Percentiles rank a stretch among this genome's conserved stretches.
Conservation (phyloP, 2,888 invertebrate species). For the Drosophila nr. fundita region DNA sequence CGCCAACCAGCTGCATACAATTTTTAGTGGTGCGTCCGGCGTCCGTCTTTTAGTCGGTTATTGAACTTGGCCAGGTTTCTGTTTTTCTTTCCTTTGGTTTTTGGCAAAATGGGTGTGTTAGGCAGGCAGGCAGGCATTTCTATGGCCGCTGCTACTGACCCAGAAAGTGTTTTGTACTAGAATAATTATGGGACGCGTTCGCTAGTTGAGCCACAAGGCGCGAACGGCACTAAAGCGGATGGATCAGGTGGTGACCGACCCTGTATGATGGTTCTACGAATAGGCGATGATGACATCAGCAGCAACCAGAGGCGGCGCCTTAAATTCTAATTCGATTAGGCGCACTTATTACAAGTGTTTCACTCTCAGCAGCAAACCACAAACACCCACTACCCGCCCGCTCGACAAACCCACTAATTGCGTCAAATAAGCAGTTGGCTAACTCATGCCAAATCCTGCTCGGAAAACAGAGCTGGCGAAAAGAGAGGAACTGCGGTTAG, state of each 20-base stretch:
- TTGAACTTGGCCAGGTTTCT: slow-evolving; percentile 55
- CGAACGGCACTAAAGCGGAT: neutral
- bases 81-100: neutral
- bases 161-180: slow-evolving; percentile 67
- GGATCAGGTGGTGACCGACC: slow-evolving; percentile 31
- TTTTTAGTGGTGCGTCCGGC: slow-evolving; percentile 10
- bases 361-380: neutral
- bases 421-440: slow-evolving; percentile 33
- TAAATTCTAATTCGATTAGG: slow-evolving; percentile 71
- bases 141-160: slow-evolving; percentile 65
- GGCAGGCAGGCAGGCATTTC: slow-evolving; percentile 14
- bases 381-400: neutral
- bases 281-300: slow-evolving; percentile 65
- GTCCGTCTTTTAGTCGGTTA: slow-evolving; percentile 40
- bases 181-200: slow-evolving; percentile 42
- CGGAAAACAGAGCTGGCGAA: too few species aligned
- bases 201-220: neutral
- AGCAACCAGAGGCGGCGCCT: slow-evolving; percentile 23
- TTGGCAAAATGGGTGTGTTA: slow-evolving; percentile 40
- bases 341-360: slow-evolving; percentile 58
- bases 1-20: slow-evolving; percentile 20
- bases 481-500: neutral
- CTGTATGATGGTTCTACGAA: slow-evolving; percentile 24
- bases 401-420: slow-evolving; percentile 19
- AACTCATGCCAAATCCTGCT: neutral